Evolutionary conservation across 2,797 vertebrate genomes (phyloP), one percentile per base, ranked within the genome.

Genomic region (Petrocephalus schoutedeni): DNA sequence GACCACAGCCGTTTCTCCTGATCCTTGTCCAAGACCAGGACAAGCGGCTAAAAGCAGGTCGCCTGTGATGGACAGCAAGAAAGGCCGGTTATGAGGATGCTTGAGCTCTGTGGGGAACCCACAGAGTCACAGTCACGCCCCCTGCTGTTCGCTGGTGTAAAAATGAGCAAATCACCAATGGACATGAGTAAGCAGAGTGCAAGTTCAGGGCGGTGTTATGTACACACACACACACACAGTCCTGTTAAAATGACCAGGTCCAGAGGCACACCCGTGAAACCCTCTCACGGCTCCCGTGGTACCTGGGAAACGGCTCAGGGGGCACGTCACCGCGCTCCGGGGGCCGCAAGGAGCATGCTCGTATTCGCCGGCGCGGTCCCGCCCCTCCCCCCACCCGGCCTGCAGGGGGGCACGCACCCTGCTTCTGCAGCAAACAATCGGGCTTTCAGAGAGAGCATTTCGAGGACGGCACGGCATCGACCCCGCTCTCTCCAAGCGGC

Each of bases 311-410:
- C 7, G n/a, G 74, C 28, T 23, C 36, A 4, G 8, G 23, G 49
- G 3, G n/a, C 51, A 4, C 28, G 32, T 41, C 28, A 36, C 28
- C 93, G 1, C 32, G 64, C 23, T 32, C 23, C 64, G 12, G 58
- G 58, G 23, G 21, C 61, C 92, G 94, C 93, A 97, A 92, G 95
- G 95, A 97, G 94, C 95, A 97, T 95, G 95, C 95, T 96, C 92
- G 94, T 95, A 93, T 96, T 96, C 95, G 94, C 93, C 95, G 94
- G 93, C 96, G 95, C 91, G 89, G 90, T 2, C 61, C 5, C 83
- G 14, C 16, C 21, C 67, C 5, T 41, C 12, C 67, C 28, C 14
- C 32, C 16, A n/a, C 71, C 32, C 16, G 3, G 1, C 23, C 28
- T 0, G 28, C 61, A 67, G 61, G 3, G 21, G 28, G 23, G 10